Base-by-base conservation (phyloP, 2,797 vertebrate species). In the Phrynocephalus forsythii region DNA sequence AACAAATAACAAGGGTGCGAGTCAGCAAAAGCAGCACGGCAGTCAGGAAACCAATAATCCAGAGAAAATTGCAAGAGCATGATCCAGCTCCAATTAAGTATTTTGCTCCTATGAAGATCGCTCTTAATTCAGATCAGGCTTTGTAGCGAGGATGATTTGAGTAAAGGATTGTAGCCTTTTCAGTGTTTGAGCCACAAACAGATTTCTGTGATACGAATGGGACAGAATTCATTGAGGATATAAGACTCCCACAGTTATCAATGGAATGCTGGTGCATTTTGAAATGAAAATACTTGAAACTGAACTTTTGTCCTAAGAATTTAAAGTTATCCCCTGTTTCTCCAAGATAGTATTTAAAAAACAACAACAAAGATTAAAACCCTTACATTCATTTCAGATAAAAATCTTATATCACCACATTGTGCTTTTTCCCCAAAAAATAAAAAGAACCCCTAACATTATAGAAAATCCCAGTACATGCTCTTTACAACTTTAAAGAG, bases 331-430 rank as follows among this genome's bases (percentile, higher is more conserved):
- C 87, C 86, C 95, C 95, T 95, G 92, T 95, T 97, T 97, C 96
- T 97, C 97, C 96, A 97, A 97, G 96, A 97, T 93, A 94, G 94
- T 94, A 89, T 94, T 95, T 93, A 0, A 15, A 38, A 77, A 71
- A 2, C 68, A 15, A 28, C 66, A 71, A 2, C 71, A 1, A 76
- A 94, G 95, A 94, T 90, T 89, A 95, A 95, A 94, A 86, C 81
- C 91, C 91, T 96, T 96, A 97, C 96, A 97, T 96, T 97, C 96
- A 95, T 96, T 94, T 95, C 92, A 95, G 95, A 95, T 94, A 96
- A 93, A 95, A 96, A 89, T 86, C 52, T 89, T 94, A 89, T 94
- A 90, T 91, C 92, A 33, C 93, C 94, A 95, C 94, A 88, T 97
- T 97, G 96, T 97, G 96, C 96, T 97, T 97, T 94, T 94, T 93